Base-by-base conservation (phyloP, 2,888 invertebrate genomes). In the Xestia rhomboidea region DNA sequence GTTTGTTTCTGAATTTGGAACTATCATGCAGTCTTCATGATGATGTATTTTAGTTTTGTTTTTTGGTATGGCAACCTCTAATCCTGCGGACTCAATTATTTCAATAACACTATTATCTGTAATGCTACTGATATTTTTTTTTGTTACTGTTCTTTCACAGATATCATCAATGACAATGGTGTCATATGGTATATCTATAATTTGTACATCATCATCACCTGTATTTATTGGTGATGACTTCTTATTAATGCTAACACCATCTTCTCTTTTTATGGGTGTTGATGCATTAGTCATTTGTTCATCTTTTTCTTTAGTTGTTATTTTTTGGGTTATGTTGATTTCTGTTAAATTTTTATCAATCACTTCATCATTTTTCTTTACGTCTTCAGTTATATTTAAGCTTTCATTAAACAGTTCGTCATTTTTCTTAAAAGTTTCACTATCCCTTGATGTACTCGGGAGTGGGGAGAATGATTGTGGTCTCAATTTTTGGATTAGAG, bases 391-490 rank as follows among this genome's bases (percentile, higher is more conserved):
- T n/a, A 4, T 41, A 41, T 41, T 41, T 64, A 64, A 41, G 73
- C 92, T 92, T 68, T 93, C 88, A 87, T 89, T 89, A 46, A 92
- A 93, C 24, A 84, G 85, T 70, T 90, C 73, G 67, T 93, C 93
- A 91, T 94, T 94, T 89, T 89, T 90, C 18, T 84, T 69, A 63
- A 94, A 88, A 15, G 88, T 91, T 62, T 90, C 87, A 70, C 72
- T 87, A 72, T 94, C 92, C 76, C 27, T 91, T 5, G 94, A 94
- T 60, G 94, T 94, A 84, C 94, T 94, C 10, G 94, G 94, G 44
- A 91, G 51, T 6, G 94, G 94, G 27, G 91, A 91, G 77, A 94
- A 94, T 68, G 87, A 72, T 24, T 75, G 78, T 63, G 78, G 80
- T 15, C 68, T 85, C 0, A 21, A 76, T 41, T 34, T 72, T 72